These are phyloP conservation scores for Stenurella melanura DNA, from an alignment of 2,888 invertebrate species.

Conservation along the genomic window DNA sequence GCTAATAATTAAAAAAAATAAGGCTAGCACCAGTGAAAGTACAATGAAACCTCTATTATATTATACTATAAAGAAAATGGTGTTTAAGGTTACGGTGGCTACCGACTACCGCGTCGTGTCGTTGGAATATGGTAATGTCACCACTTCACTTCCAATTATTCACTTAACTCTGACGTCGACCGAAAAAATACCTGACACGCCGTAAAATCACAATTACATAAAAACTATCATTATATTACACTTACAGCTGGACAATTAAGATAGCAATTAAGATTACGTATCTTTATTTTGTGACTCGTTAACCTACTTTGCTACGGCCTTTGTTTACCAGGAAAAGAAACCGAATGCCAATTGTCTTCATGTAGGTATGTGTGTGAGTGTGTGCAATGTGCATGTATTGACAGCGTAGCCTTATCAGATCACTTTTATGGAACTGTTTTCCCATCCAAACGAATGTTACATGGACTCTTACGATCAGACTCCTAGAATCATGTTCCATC, in stretches of 20 bases:
- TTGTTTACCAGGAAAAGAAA: slow-evolving; percentile 31
- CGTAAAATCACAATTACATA: slow-evolving; percentile 17
- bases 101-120: slow-evolving; percentile 1
- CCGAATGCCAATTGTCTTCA: slow-evolving; percentile 4
- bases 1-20: background rate
- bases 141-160: background rate
- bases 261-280: slow-evolving; percentile 36
- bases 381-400: background rate
- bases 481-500: no score
- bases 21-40: background rate
- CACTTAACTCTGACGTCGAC: background rate
- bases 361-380: background rate
- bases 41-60: background rate
- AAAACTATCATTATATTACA: background rate
- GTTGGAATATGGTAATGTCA: background rate
- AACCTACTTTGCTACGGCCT: slow-evolving; percentile 25
- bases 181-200: background rate
- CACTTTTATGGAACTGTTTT: background rate
- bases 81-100: background rate
- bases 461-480: background rate
- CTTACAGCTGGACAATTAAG: slow-evolving; percentile 28
- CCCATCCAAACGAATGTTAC: background rate
- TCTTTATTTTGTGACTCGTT: slow-evolving; percentile 37
- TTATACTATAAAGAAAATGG: background rate
- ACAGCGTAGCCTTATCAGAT: background rate